These are phyloP conservation scores for Lates calcarifer DNA, from an alignment of 2,113 vertebrate genomes.

Conservation along the genomic window DNA sequence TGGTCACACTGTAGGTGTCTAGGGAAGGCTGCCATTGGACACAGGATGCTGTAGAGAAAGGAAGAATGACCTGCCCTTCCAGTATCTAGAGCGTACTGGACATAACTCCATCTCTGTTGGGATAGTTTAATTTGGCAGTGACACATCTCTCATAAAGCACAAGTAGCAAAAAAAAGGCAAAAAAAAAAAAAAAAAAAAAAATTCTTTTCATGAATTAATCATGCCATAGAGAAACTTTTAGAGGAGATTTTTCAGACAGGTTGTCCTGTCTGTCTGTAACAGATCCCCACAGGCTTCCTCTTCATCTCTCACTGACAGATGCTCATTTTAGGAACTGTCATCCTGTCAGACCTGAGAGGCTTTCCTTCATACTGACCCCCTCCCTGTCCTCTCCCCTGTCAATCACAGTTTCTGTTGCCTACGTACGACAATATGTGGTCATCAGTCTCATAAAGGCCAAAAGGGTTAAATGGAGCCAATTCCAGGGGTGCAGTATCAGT, in stretches of 20 bases:
- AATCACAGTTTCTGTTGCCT: constrained; percentile 62
- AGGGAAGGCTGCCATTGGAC: constrained; percentile 41
- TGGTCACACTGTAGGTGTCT: constrained; percentile 18
- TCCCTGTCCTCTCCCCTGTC: constrained; percentile 53
- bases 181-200: background rate
- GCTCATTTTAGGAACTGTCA: constrained; percentile 81
- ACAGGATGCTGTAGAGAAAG: constrained; percentile 20
- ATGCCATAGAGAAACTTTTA: constrained; percentile 55
- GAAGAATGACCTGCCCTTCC: constrained; percentile 29
- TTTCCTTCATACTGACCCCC: constrained; percentile 58
- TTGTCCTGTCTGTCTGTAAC: constrained; percentile 54
- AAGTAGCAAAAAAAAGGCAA: constrained; percentile 4
- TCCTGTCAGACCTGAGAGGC: constrained; percentile 77
- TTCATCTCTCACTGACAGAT: constrained; percentile 75
- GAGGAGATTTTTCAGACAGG: constrained; percentile 61
- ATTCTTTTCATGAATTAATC: constrained; percentile 56
- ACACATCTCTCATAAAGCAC: background rate
- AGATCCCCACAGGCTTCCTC: constrained; percentile 55
- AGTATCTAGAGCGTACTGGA: constrained; percentile 21
- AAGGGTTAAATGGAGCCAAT: constrained; percentile 67
- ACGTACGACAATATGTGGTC: constrained; percentile 41
- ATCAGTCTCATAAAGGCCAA: constrained; percentile 54
- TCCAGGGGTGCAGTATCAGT: constrained; percentile 14
- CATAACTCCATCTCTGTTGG: background rate
- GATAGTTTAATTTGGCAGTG: constrained; percentile 24